Base-by-base conservation (phyloP, 2,797 vertebrate genomes). In the Melopsittacus undulatus region DNA sequence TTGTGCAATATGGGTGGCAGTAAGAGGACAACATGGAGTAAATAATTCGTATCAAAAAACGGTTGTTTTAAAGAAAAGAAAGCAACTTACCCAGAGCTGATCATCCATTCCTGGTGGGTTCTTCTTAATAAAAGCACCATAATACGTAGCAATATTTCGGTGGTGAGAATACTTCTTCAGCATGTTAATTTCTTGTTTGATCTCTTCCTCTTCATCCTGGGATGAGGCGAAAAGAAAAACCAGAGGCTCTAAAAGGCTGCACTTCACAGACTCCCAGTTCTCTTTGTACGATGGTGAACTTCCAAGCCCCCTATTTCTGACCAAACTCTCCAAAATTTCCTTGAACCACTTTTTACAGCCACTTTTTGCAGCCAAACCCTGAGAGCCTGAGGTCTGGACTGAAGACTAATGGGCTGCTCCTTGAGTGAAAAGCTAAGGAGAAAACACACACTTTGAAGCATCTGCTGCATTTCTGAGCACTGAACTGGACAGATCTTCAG, bases 171-270 rank as follows among this genome's bases (percentile, higher is more conserved):
- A 99, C 95, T 99, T 99, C 96, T 99, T 99, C 82, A 99, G 97
- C 99, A 99, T 99, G 97, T 99, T 99, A 97, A 99, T 99, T 97
- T 99, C 99, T 42, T 99, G 99, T 97, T 99, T 99, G 98, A 99
- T 99, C 98, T 99, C 99, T 97, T 99, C 99, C 94, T 99, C 99
- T 98, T 99, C 99, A 98, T 99, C 99, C 99, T 99, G 83, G 67
- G 64, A 75, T 36, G 57, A 85, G 57, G 51, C 1, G 3, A 63
- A 79, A 94, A 83, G 20, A 51, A 80, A 91, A 86, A 66, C 16
- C n/a, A 59, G 32, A 73, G n/a, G 66, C 80, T 80, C 61, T 49
- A 85, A 94, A 84, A 84, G 38, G 48, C 14, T 2, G 11, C 26
- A 49, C 27, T 85, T 66, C 43, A 75, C 26, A 87, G 57, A 26